Conservation (phyloP, 2,113 vertebrate species). For the Chaenocephalus aceratus region DNA sequence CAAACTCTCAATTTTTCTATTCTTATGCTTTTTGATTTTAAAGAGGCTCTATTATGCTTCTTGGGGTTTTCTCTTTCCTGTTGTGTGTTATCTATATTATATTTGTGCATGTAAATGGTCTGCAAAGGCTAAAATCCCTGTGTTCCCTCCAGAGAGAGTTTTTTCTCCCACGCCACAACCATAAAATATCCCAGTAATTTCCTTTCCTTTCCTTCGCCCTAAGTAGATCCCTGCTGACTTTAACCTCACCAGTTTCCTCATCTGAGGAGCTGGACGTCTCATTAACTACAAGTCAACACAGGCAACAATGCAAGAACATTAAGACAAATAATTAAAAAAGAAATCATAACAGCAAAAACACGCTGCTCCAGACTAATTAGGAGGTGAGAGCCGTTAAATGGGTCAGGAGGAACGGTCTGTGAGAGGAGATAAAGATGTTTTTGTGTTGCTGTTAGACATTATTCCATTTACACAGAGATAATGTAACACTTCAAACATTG, state of each 20-base stretch:
- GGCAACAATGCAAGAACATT: background rate
- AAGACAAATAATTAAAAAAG: background rate
- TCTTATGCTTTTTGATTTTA: background rate
- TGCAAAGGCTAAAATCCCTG: too few relatives aligned
- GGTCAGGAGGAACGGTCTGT: background rate
- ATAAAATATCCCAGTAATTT: background rate
- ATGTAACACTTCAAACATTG: background rate
- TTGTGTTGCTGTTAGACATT: background rate
- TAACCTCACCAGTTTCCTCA: background rate
- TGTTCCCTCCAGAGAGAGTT: too few relatives aligned
- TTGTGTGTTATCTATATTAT: too few relatives aligned
- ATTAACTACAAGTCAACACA: slow-evolving; percentile 9
- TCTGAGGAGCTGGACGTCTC: slow-evolving; percentile 13
- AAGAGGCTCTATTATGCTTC: too few relatives aligned
- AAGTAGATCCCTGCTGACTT: background rate
- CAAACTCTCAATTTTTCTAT: background rate
- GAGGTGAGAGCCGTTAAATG: slow-evolving; percentile 33
- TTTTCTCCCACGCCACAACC: too few relatives aligned
- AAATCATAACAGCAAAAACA: slow-evolving; percentile 20
- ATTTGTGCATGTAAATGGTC: too few relatives aligned
- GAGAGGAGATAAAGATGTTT: background rate
- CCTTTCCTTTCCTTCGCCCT: background rate
- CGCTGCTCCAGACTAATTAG: slow-evolving; percentile 32
- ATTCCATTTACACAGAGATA: slow-evolving; percentile 5
- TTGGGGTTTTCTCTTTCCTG: too few relatives aligned